These are phyloP conservation scores for Amblyjoppa proteus DNA, from an alignment of 2,888 invertebrate genomes.

Conservation along the genomic window DNA sequence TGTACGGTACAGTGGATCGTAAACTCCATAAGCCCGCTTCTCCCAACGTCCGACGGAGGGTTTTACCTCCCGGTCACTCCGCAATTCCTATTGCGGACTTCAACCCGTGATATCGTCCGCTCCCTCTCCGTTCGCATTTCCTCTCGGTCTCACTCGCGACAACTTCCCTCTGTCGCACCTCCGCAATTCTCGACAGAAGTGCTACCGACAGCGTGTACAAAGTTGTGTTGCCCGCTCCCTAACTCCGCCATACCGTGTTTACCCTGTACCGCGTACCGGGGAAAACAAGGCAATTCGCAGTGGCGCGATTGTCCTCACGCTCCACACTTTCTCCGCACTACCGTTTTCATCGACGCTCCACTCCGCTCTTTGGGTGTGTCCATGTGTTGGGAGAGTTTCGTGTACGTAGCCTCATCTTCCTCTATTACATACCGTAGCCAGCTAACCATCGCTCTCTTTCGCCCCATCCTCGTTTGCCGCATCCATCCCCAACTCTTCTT, in stretches of 20 bases:
- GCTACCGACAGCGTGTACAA: constrained; percentile 62
- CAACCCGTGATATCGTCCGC: not conserved
- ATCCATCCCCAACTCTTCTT: constrained; percentile 33
- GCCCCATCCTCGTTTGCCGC: constrained; percentile 27
- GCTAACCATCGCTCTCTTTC: constrained; percentile 16
- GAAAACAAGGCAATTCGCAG: constrained; percentile 72
- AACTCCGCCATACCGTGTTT: constrained; percentile 63
- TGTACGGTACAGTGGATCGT: constrained; percentile 23
- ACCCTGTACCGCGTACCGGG: constrained; percentile 63
- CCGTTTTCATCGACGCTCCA: not conserved
- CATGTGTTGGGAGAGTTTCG: not conserved
- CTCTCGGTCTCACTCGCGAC: constrained; percentile 34
- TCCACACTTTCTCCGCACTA: constrained; percentile 19
- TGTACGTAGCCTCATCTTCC: not conserved
- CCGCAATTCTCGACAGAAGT: constrained; percentile 42
- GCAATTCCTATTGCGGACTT: constrained; percentile 13
- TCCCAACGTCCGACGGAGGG: constrained; percentile 14
- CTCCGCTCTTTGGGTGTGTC: not conserved
- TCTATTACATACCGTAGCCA: not conserved
- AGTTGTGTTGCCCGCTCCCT: constrained; percentile 56
- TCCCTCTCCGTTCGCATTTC: constrained; percentile 1
- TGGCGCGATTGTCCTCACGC: constrained; percentile 60
- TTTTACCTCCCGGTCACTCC: constrained; percentile 11
- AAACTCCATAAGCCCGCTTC: constrained; percentile 8
- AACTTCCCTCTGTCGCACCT: constrained; percentile 30